Evolutionary conservation across 2,113 vertebrate species (phyloP).

Genomic region (Lathamus discolor): DNA sequence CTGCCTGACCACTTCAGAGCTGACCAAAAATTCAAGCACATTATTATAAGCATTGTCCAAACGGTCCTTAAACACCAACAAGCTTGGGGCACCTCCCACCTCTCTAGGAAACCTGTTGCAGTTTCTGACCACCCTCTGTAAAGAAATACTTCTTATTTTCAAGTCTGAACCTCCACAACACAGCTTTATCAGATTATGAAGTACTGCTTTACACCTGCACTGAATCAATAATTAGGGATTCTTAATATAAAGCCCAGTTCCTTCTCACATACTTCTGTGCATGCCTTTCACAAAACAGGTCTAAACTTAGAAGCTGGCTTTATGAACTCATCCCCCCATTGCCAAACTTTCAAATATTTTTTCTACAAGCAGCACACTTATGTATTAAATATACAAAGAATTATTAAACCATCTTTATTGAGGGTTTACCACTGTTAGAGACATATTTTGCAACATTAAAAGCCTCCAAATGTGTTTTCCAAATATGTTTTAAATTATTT

Average conservation of each 20-base stretch:
- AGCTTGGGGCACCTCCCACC: neutral
- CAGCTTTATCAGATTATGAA: neutral
- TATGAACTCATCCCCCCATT: neutral
- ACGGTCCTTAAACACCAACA: neutral
- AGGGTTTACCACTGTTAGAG: neutral
- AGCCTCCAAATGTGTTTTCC: slow-evolving; percentile 32
- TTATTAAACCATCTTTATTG: neutral
- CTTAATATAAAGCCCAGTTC: neutral
- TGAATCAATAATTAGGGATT: neutral
- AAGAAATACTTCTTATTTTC: neutral
- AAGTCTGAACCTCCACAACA: neutral
- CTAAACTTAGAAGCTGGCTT: neutral
- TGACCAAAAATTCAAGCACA: neutral
- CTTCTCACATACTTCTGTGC: neutral
- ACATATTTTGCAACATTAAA: slow-evolving; percentile 34
- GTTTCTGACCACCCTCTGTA: neutral
- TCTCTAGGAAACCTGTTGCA: neutral
- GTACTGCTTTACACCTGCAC: neutral
- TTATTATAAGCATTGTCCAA: neutral
- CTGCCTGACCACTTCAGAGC: neutral
- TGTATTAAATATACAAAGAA: neutral
- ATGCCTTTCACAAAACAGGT: neutral
- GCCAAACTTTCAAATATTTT: neutral
- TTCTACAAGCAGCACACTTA: neutral
- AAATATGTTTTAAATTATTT: slow-evolving; percentile 47